Base-by-base conservation (phyloP, 92 coral and sea anemone genomes). In the Umimayanthus chanpuru region DNA sequence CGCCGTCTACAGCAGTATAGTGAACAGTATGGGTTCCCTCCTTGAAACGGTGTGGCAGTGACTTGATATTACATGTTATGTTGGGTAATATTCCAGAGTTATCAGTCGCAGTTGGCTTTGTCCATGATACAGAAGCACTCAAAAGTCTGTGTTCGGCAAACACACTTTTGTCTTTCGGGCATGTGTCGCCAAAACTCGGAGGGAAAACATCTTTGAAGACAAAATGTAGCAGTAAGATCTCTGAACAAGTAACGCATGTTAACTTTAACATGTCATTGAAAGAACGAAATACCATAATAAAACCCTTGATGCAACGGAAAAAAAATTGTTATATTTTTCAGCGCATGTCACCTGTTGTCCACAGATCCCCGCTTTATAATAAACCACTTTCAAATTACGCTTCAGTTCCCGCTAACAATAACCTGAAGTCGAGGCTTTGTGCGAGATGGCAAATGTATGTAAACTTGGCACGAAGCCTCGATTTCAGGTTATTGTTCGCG, bases 21-120 rank as follows among this genome's bases (percentile, higher is more conserved):
- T 72, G 77, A 72, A 72, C 43, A 72, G 77, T 72, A 43, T 72
- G 77, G 38, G 43, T 72, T 14, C 77, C 77, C 30, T 72, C 41
- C 43, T 39, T 72, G 43, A 72, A 72, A 20, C 77, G 77, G 44
- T 32, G 77, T 39, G 77, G 77, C 25, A 72, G 20, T 72, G 77
- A 72, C 30, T 39, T 70, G 39, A 70, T 70, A 70, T 26, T 70
- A 70, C 75, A 70, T 30, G 75, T 20, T 72, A 72, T 39, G 30
- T 72, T 72, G 77, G 77, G 77, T 5, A 72, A 72, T 72, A 72
- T 72, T 12, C 41, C 77, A 72, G 77, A 72, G 23, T 72, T 72
- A 72, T 72, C 77, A 72, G 77, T 72, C 44, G 77, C 77, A 72
- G 77, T 72, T 72, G 77, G 77, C 30, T 6, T 3, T 0, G 43